Base-by-base conservation (phyloP, 2,888 invertebrate genomes). In the Himalopsyche japonica region DNA sequence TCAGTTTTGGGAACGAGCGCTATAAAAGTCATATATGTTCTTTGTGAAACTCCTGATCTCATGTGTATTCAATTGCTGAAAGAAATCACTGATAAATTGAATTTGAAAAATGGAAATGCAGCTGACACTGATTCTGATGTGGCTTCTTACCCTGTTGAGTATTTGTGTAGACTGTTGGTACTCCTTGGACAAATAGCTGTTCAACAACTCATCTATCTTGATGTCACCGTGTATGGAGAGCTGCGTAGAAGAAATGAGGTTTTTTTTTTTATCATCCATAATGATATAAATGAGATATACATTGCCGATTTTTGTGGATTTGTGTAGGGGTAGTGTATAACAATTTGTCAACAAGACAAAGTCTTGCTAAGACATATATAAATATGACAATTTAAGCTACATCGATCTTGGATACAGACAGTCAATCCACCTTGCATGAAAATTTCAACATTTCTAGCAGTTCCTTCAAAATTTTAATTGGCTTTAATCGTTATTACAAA, bases 221-320 rank as follows among this genome's bases (percentile, higher is more conserved):
- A 98, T 88, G 95, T 95, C 37, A 94, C 93, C 87, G 94, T 98
- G 5, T 97, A 97, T 88, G 96, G 95, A 86, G 98, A 98, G 90
- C 91, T 98, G 88, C 89, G 91, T 88, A 93, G 90, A 90, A 91
- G 90, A 86, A 92, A 91, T 88, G 91, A 91, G 91, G 92, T 91
- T 88, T 88, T 57, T 57, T 20, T 20, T 24, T 18, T n/a, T n/a
- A n/a, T n/a, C n/a, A n/a, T n/a, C n/a, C n/a, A n/a, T n/a, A n/a
- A n/a, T n/a, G 6, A 32, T 32, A 32, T 32, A 32, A 4, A 32
- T 32, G 32, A 32, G 32, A 32, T 32, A 32, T n/a, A n/a, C n/a
- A n/a, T n/a, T n/a, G n/a, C n/a, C n/a, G n/a, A n/a, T n/a, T n/a
- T n/a, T n/a, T n/a, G n/a, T n/a, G n/a, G n/a, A n/a, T n/a, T n/a